Conservation (phyloP, 2,888 invertebrate genomes). For the Cephus pygmeus region DNA sequence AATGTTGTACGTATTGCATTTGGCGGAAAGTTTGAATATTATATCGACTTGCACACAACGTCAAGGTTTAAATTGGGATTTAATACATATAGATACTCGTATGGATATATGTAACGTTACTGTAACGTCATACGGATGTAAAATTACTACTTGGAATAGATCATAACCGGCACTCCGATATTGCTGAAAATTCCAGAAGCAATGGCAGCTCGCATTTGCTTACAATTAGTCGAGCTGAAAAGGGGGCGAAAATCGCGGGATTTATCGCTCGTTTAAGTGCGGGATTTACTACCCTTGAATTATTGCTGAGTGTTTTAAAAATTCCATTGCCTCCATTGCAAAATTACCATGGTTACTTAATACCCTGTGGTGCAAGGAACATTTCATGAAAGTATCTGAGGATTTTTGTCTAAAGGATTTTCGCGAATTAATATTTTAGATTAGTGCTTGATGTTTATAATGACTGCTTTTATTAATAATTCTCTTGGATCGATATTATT, state of each 20-base stretch:
- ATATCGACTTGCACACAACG: too few species aligned
- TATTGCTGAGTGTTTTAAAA: neutral
- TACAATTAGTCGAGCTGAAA: neutral
- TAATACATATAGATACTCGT: too few species aligned
- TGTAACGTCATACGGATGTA: too few species aligned
- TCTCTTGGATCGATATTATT: neutral
- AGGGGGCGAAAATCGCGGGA: neutral
- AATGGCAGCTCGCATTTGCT: neutral
- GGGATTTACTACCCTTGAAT: neutral
- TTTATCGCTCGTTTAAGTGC: neutral
- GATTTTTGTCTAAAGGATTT: neutral
- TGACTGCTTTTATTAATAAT: neutral
- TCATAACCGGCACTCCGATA: neutral
- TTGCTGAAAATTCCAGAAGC: neutral
- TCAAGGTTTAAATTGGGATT: too few species aligned
- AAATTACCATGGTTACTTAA: neutral
- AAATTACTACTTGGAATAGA: too few species aligned
- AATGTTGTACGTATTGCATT: too few species aligned
- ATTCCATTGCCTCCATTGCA: neutral
- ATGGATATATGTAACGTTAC: too few species aligned
- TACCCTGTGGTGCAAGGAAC: neutral
- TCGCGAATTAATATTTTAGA: neutral
- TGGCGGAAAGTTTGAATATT: too few species aligned
- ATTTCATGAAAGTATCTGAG: neutral
- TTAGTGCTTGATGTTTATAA: too few species aligned